A percentile compares a stretch with the other conserved stretches of the same genome.
Conservation (phyloP, 2,888 invertebrate species). For the Aromia moschata region DNA sequence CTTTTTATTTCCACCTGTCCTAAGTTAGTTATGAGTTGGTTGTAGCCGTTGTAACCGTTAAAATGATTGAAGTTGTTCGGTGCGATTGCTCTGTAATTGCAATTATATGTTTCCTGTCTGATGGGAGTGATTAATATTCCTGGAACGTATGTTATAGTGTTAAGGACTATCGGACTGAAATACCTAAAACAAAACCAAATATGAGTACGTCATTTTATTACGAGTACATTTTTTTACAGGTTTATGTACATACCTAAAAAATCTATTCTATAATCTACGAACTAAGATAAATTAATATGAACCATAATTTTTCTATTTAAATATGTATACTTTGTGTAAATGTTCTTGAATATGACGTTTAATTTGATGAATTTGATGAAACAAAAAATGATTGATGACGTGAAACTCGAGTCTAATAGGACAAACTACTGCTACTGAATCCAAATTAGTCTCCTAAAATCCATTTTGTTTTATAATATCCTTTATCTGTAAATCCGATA, state of each 20-base stretch:
- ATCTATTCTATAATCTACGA: background rate
- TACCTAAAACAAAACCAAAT: constrained; percentile 45
- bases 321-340: no score
- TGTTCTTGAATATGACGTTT: no score
- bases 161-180: constrained; percentile 43
- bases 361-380: no score
- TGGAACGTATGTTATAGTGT: constrained; percentile 48
- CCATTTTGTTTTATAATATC: no score
- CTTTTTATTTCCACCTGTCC: background rate
- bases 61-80: constrained; percentile 22
- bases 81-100: constrained; percentile 12
- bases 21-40: constrained; percentile 5
- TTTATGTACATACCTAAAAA: constrained; percentile 27
- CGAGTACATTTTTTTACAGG: no score
- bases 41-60: constrained; percentile 30
- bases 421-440: no score
- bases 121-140: constrained; percentile 47
- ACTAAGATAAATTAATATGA: background rate
- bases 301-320: no score
- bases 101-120: constrained; percentile 33
- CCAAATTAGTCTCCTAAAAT: no score
- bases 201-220: no score
- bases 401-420: no score
- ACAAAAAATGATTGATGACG: no score
- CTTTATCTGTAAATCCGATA: no score